Evolutionary conservation across 2,888 invertebrate species (phyloP).

Genomic region (Parnassius orleans): DNA sequence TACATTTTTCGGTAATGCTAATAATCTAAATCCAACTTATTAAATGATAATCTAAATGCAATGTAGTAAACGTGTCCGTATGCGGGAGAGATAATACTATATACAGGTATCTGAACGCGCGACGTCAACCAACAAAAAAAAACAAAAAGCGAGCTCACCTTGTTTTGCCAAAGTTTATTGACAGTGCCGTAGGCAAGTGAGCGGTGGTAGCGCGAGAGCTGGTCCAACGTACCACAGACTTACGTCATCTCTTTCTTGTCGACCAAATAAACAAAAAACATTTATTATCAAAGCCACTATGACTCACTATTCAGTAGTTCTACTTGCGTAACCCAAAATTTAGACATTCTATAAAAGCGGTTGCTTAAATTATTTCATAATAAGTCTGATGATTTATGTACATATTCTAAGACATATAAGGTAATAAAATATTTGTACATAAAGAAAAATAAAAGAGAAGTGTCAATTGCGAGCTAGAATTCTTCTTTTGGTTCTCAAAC

Average conservation of each 20-base stretch:
- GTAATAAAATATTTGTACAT: background rate
- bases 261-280: slow-evolving; percentile 55
- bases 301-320: slow-evolving; percentile 56
- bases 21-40: background rate
- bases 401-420: background rate
- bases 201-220: slow-evolving; percentile 48
- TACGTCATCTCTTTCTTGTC: slow-evolving; percentile 64
- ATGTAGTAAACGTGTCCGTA: slow-evolving; percentile 26
- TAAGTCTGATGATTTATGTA: too few species aligned
- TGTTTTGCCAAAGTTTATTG: slow-evolving; percentile 75
- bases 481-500: too few species aligned
- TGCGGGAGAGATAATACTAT: slow-evolving; percentile 21
- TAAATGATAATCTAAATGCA: slow-evolving; percentile 4
- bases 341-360: slow-evolving; percentile 15
- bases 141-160: slow-evolving; percentile 58
- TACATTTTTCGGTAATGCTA: background rate
- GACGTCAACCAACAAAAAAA: slow-evolving; percentile 52
- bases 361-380: too few species aligned
- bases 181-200: slow-evolving; percentile 66
- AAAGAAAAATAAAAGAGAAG: too few species aligned
- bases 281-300: slow-evolving; percentile 48
- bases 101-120: slow-evolving; percentile 38
- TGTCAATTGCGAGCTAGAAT: too few species aligned
- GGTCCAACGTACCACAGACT: slow-evolving; percentile 50
- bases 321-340: slow-evolving; percentile 27